phyloP scores from a whole-genome alignment of 2,888 invertebrate species.

The Agrochola lychnidis region DNA sequence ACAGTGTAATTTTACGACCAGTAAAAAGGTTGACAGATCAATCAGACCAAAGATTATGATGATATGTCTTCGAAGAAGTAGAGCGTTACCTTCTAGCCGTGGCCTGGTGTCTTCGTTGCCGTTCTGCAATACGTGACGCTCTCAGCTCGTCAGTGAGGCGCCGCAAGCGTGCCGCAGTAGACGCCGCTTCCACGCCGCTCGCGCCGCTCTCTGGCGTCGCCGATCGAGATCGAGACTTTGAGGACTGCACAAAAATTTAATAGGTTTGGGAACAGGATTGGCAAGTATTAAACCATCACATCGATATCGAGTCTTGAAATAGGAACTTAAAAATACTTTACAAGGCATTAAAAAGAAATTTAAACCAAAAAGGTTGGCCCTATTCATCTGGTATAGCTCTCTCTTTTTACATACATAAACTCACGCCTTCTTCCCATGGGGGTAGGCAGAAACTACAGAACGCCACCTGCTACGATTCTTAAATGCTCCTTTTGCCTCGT shows the following conservation, averaged over 20 bases:
- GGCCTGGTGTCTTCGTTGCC: constrained; percentile 83
- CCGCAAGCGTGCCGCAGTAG: constrained; percentile 91
- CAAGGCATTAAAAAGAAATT: neutral
- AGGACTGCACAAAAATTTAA: constrained; percentile 84
- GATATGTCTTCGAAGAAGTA: neutral
- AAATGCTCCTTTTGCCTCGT: too few species aligned
- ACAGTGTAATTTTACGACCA: neutral
- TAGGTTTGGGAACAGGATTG: neutral
- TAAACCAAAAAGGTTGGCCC: neutral
- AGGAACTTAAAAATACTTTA: neutral
- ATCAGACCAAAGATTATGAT: neutral
- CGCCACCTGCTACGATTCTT: too few species aligned
- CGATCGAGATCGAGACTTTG: constrained; percentile 92
- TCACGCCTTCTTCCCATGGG: too few species aligned
- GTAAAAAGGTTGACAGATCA: neutral
- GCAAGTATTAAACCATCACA: neutral
- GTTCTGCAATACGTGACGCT: constrained; percentile 87
- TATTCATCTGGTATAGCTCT: neutral
- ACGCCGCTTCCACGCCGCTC: constrained; percentile 72
- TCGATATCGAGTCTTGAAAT: neutral
- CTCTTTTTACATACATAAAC: too few species aligned
- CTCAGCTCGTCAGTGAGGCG: constrained; percentile 94
- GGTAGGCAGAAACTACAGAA: too few species aligned
- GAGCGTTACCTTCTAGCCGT: constrained; percentile 80
- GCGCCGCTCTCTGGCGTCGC: constrained; percentile 91